Base-by-base conservation (phyloP, 2,888 invertebrate species). In the Lamellibrachia satsuma region DNA sequence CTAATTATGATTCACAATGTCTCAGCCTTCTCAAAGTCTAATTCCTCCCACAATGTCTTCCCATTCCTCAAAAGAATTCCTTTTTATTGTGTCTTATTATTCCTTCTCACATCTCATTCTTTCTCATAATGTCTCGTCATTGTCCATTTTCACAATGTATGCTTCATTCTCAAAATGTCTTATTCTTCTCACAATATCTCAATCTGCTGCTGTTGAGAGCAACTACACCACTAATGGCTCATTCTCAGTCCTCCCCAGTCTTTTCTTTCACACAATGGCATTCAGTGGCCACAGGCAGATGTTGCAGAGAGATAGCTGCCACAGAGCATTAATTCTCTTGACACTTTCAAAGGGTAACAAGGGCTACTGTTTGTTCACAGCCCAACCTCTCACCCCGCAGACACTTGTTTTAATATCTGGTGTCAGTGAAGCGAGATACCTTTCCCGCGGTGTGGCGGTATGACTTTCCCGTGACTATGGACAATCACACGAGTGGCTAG, bases 391-490 rank as follows among this genome's bases (percentile, higher is more conserved):
- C 75, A 4, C 75, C 75, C 75, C 22, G 22, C 75, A 75, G 75
- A 75, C 75, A 75, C 75, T 75, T 75, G 75, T 75, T 75, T 75
- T 75, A 75, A 75, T 75, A 75, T 75, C 75, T 22, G 75, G 75
- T 75, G 75, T 75, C 75, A 22, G 75, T 6, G 6, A 22, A 4
- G 39, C 39, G 75, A n/a, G 22, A 22, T 22, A 11, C 75, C 22
- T 75, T 75, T 22, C 75, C 22, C 1, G 75, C 75, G 6, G 22
- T 3, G 75, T 15, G 2, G 75, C 6, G 75, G 75, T 75, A 22
- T 75, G 75, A n/a, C 75, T 22, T 75, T 75, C 75, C 75, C n/a
- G 22, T 75, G 75, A 75, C 22, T 22, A 22, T 22, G 22, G 75
- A n/a, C 75, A 22, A n/a, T 39, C 39, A 39, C 39, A 15, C 75